Percentiles rank a stretch among this genome's conserved stretches.
Evolutionary conservation across 2,113 vertebrate species (phyloP).

Genomic region (Orientallactaga bullata): DNA sequence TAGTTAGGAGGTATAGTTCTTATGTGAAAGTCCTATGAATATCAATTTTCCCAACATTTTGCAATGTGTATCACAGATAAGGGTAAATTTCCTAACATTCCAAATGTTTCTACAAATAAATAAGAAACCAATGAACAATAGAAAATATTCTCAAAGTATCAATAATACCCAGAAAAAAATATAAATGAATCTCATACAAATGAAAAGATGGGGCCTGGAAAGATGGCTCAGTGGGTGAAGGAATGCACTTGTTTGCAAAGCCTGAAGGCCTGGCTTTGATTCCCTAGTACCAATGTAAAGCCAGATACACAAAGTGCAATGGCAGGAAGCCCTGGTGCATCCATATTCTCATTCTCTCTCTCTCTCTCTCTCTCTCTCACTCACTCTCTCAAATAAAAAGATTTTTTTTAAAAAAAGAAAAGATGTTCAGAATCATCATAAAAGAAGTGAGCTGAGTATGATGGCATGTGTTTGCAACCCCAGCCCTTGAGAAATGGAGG

Average conservation of each 20-base stretch:
- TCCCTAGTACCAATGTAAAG: no score
- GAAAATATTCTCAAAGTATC: background rate
- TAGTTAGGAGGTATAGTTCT: background rate
- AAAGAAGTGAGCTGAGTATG: background rate
- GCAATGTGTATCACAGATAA: background rate
- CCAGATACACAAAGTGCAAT: no score
- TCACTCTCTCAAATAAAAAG: no score
- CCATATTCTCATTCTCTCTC: no score
- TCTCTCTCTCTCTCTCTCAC: no score
- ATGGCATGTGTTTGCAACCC: background rate
- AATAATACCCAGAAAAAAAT: background rate
- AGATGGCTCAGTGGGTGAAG: no score
- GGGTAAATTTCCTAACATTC: constrained; percentile 7
- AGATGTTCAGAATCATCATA: background rate
- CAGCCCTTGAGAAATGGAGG: background rate
- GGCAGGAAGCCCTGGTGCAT: no score
- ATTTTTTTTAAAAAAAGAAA: background rate
- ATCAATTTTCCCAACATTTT: background rate
- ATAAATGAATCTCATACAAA: constrained; percentile 8
- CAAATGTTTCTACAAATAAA: background rate
- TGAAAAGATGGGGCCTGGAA: no score
- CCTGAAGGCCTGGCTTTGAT: no score
- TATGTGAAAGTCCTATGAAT: background rate
- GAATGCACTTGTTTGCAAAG: no score
- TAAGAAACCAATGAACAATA: background rate